Evolutionary conservation across 2,888 invertebrate genomes (phyloP).

Genomic region (Lysandra coridon): DNA sequence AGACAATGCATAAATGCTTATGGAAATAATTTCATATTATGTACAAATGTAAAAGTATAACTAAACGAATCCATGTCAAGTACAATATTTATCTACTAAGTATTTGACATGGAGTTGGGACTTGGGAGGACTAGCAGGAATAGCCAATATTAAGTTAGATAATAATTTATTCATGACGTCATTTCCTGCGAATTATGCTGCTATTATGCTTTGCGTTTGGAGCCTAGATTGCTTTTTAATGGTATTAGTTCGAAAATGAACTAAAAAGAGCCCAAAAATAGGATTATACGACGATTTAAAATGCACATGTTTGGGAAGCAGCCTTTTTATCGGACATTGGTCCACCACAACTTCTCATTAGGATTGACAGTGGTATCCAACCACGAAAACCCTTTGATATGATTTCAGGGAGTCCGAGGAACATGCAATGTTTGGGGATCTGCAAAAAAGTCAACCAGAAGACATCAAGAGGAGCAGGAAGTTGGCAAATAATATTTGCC

Average conservation of each 20-base stretch:
- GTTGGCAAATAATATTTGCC: not conserved
- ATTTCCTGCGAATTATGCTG: not conserved
- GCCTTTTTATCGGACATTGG: no score
- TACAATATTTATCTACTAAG: no score
- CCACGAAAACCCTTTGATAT: no score
- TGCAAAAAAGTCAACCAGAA: not conserved
- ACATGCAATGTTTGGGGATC: no score
- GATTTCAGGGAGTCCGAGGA: no score
- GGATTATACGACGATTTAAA: not conserved
- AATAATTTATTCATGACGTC: slow-evolving; percentile 11
- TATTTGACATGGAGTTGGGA: not conserved
- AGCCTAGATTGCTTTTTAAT: not conserved
- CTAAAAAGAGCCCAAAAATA: not conserved
- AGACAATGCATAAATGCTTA: no score
- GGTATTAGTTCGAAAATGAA: not conserved
- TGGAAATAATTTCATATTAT: no score
- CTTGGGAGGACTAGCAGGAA: not conserved
- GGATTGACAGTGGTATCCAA: no score
- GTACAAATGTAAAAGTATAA: no score
- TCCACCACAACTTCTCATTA: no score
- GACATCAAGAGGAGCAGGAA: not conserved
- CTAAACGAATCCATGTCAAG: no score
- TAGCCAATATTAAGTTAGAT: not conserved
- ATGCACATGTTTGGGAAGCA: not conserved
- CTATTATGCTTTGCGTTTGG: not conserved